These are phyloP conservation scores for Norana najaformis DNA, from an alignment of 2,888 invertebrate genomes.

Conservation along the genomic window DNA sequence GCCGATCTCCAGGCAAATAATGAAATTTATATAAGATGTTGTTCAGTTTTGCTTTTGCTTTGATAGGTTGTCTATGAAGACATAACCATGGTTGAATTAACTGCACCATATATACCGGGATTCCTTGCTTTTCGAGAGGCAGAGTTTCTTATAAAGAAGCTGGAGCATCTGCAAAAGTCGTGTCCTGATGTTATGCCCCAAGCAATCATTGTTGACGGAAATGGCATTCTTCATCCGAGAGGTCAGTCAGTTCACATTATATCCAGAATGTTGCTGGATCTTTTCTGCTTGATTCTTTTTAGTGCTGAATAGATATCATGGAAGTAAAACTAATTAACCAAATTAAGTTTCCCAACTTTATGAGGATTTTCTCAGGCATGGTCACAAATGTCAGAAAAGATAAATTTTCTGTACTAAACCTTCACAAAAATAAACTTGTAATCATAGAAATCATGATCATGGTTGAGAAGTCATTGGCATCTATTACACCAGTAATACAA, in stretches of 20 bases:
- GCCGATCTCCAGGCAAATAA: neutral
- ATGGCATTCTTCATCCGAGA: constrained; percentile 33
- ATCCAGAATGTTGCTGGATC: neutral
- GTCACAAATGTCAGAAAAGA: no score
- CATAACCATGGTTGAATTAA: constrained; percentile 57
- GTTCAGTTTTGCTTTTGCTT: neutral
- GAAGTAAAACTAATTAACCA: no score
- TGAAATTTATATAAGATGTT: neutral
- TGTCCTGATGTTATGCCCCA: constrained; percentile 60
- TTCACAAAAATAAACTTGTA: no score
- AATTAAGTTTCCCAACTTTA: no score
- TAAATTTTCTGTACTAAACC: no score
- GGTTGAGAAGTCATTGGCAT: no score
- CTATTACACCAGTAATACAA: no score
- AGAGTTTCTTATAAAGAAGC: constrained; percentile 53
- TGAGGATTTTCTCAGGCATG: no score
- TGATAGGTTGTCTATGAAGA: constrained; percentile 59
- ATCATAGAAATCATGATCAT: no score
- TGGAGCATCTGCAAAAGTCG: constrained; percentile 48
- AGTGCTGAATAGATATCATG: no score
- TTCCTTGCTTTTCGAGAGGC: constrained; percentile 65
- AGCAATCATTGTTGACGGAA: constrained; percentile 46
- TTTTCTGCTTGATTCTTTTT: no score
- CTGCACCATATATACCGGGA: constrained; percentile 64
- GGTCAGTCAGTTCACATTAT: constrained; percentile 26